Percentiles rank a stretch among this genome's conserved stretches.
phyloP scores from a whole-genome alignment of 2,888 invertebrate genomes.

The Pyralis farinalis region DNA sequence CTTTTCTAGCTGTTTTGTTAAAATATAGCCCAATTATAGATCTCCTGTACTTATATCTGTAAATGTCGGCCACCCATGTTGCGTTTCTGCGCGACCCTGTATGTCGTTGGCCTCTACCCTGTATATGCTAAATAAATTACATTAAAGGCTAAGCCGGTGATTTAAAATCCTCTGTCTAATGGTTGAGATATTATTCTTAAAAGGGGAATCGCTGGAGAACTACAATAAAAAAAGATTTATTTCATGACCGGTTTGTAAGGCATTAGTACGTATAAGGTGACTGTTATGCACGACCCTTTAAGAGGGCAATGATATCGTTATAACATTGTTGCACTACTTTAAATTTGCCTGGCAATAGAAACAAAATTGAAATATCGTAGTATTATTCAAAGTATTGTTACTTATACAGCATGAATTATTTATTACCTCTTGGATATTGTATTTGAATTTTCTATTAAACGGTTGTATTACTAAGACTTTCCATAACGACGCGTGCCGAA shows the following conservation, averaged over 20 bases:
- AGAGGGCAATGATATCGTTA: neutral
- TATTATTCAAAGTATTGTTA: too few relatives aligned
- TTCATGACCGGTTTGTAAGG: neutral
- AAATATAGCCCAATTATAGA: neutral
- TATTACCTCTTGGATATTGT: too few relatives aligned
- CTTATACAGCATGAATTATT: too few relatives aligned
- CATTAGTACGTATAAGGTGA: neutral
- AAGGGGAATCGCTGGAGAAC: neutral
- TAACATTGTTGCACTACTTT: neutral
- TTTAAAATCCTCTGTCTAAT: neutral
- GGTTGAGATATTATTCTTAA: neutral
- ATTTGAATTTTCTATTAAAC: too few relatives aligned
- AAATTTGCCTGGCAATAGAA: too few relatives aligned
- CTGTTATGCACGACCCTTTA: neutral
- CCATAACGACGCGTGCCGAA: too few relatives aligned
- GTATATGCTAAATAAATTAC: slow-evolving; percentile 10
- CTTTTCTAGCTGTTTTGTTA: neutral
- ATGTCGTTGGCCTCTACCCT: too few relatives aligned
- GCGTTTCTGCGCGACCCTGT: too few relatives aligned
- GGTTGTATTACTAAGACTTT: too few relatives aligned
- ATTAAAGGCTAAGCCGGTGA: slow-evolving; percentile 1
- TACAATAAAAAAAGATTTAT: neutral
- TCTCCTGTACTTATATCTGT: slow-evolving; percentile 3
- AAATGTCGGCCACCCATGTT: slow-evolving; percentile 4
- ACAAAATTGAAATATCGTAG: too few relatives aligned